Evolutionary conservation across 1,140 invertebrate genomes (phyloP), one percentile per base, ranked within the genome.

Genomic region (Drosophila navojoa): DNA sequence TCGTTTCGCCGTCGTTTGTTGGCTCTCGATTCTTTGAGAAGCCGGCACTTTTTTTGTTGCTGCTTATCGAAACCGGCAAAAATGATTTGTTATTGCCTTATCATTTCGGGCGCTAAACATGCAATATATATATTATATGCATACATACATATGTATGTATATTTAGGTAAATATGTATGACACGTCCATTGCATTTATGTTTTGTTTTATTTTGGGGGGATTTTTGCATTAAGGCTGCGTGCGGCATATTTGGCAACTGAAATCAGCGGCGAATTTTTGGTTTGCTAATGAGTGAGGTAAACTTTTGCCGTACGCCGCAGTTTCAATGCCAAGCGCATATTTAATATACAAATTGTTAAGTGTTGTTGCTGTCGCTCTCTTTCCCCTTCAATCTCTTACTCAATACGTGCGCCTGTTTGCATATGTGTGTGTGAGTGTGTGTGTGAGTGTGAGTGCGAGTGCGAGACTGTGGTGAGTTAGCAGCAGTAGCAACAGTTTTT

Each of bases 1-100:
- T 40, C 47, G 44, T 67, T 49, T 16, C 57, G 35, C 32, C 29
- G 44, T 16, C 53, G 16, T 27, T 50, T 4, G 27, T 50, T 50
- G 15, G 13, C 70, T 44, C 52, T 50, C 62, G 27, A 35, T 13
- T 47, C 11, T 29, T 70, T 81, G 64, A 11, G 62, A 67, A 15
- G 76, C 82, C 84, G 84, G 84, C 84, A 63, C 78, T 71, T 32
- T 66, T 52, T 9, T 32, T 66, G 44, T 9, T 6, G 11, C 11
- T 13, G 38, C 15, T 89, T 89, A 90, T 89, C 84, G 75, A 72
- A 77, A 89, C 84, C 84, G 84, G 84, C 77, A 52, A 82, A 82
- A 68, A 54, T 44, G 19, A 58, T 67, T 74, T 74, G 35, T 40
- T 59, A 58, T 47, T 49, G 27, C 40, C 15, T 44, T 79, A 75